Evolutionary conservation across 2,888 invertebrate genomes (phyloP).

Genomic region (Dynastes maya): DNA sequence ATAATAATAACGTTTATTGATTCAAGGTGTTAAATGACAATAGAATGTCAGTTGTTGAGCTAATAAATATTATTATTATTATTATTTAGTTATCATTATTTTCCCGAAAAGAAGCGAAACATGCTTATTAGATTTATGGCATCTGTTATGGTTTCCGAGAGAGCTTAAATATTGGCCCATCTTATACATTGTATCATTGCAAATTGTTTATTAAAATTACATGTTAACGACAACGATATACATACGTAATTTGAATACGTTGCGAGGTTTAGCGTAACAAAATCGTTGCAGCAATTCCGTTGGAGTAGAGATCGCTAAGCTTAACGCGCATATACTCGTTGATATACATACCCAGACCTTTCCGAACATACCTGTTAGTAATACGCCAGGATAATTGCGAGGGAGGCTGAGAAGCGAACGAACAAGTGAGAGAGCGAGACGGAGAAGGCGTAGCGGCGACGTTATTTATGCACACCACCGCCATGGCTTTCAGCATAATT

Average conservation of each 20-base stretch:
- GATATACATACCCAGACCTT: neutral
- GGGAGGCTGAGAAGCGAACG: too few species aligned
- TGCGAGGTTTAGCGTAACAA: conserved; percentile 16
- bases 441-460: neutral
- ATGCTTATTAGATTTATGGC: too few species aligned
- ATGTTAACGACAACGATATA: neutral
- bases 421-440: neutral
- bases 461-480: conserved; percentile 35
- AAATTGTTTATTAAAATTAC: neutral
- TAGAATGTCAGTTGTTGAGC: too few species aligned
- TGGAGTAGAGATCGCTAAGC: neutral
- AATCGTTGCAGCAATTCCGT: conserved; percentile 20
- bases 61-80: too few species aligned
- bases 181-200: too few species aligned
- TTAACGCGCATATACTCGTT: conserved; percentile 1
- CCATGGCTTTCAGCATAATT: conserved; percentile 39
- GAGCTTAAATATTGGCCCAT: too few species aligned
- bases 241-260: neutral
- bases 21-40: too few species aligned
- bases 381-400: neutral
- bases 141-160: too few species aligned
- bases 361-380: neutral
- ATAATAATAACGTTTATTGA: too few species aligned
- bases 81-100: too few species aligned
- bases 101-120: too few species aligned